Evolutionary conservation across 2,113 vertebrate genomes (phyloP).

Genomic region (Alosa alosa): DNA sequence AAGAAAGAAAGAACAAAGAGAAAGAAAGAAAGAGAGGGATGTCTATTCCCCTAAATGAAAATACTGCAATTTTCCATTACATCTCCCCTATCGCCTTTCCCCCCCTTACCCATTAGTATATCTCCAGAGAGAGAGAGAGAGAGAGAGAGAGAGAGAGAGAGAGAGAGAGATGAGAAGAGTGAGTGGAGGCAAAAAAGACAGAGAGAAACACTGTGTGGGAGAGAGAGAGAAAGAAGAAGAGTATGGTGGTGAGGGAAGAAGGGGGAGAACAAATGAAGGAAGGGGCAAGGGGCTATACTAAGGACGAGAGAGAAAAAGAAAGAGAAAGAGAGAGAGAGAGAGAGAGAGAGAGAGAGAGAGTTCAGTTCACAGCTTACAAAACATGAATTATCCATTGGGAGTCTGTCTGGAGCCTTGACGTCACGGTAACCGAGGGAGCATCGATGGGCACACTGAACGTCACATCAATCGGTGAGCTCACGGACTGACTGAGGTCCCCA

Average conservation of each 20-base stretch:
- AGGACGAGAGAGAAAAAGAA: neutral
- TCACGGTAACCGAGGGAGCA: constrained; percentile 22
- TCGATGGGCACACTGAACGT: neutral
- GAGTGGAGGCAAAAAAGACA: neutral
- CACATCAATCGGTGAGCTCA: neutral
- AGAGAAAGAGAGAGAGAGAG: neutral
- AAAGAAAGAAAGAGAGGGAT: neutral
- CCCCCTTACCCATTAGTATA: neutral
- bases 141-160: neutral
- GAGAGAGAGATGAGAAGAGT: neutral
- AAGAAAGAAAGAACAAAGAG: neutral
- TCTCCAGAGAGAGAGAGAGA: neutral
- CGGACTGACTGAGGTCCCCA: no score
- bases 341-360: constrained; percentile 29
- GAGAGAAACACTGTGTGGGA: neutral
- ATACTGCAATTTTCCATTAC: neutral
- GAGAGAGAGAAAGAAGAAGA: neutral
- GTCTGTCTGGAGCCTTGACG: constrained; percentile 38
- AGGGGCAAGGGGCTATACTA: no score
- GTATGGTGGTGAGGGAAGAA: neutral
- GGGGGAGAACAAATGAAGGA: neutral
- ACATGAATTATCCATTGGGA: constrained; percentile 42
- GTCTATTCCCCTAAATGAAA: neutral
- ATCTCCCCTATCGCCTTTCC: neutral
- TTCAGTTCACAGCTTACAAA: constrained; percentile 28